phyloP scores from a whole-genome alignment of 2,113 vertebrate species.

The Sceloporus tristichus region DNA sequence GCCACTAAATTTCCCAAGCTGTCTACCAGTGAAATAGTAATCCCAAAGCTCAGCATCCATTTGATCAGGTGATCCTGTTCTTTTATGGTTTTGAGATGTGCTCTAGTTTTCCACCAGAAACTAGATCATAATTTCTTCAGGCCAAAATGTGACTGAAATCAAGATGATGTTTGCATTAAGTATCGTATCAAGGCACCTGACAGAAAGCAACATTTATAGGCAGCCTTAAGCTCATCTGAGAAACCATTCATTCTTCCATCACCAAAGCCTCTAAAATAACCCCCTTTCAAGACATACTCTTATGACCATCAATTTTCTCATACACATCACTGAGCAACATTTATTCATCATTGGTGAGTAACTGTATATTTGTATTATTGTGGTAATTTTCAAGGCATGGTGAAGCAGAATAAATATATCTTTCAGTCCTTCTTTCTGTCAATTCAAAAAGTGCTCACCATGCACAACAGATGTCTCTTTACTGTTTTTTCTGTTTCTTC shows the following conservation, averaged over 20 bases:
- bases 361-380: conserved; percentile 30
- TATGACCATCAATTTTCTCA: conserved; percentile 42
- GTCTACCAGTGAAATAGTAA: background rate
- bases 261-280: conserved; percentile 48
- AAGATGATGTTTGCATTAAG: conserved; percentile 37
- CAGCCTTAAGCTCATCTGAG: conserved; percentile 6
- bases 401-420: conserved; percentile 54
- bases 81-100: conserved; percentile 34
- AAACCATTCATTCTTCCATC: conserved; percentile 34
- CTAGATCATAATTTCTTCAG: conserved; percentile 28
- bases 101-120: conserved; percentile 24
- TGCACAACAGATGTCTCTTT: conserved; percentile 41
- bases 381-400: conserved; percentile 51
- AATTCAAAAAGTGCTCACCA: conserved; percentile 43
- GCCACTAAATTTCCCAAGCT: too few relatives aligned
- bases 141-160: background rate
- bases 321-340: conserved; percentile 10
- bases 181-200: background rate
- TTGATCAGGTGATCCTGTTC: conserved; percentile 17
- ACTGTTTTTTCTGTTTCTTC: conserved; percentile 8
- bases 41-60: background rate
- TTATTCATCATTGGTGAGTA: conserved; percentile 45
- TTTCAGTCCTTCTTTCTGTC: conserved; percentile 39
- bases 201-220: conserved; percentile 46
- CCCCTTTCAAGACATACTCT: conserved; percentile 26